Conservation (phyloP, 2,888 invertebrate genomes). For the Pyrrhosoma nymphula region DNA sequence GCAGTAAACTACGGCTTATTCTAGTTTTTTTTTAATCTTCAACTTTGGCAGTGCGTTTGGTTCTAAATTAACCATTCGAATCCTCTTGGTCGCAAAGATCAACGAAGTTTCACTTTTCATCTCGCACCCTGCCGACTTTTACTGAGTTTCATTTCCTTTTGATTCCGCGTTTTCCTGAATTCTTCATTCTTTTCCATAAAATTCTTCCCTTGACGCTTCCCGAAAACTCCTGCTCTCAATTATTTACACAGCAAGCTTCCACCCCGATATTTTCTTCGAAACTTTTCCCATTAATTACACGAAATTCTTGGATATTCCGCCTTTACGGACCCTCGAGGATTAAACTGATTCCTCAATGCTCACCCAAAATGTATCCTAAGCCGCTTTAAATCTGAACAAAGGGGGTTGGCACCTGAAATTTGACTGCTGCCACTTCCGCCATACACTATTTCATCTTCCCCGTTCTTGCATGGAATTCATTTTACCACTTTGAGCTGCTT, state of each 20-base stretch:
- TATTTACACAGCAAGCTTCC: background rate
- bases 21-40: too few species aligned
- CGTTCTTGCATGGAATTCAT: background rate
- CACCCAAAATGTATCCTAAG: background rate
- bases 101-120: background rate
- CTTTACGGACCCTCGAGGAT: background rate
- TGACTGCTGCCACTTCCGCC: background rate
- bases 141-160: background rate
- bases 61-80: too few species aligned
- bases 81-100: background rate
- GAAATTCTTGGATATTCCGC: background rate
- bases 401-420: background rate
- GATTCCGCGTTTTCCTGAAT: background rate
- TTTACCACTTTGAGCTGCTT: background rate
- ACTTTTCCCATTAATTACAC: slow-evolving; percentile 10
- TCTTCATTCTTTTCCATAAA: background rate
- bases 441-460: background rate
- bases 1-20: too few species aligned
- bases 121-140: background rate
- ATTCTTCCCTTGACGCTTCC: background rate
- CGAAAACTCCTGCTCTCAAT: background rate
- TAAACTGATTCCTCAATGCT: background rate
- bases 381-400: background rate
- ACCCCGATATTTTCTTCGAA: background rate
- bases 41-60: too few species aligned